Percentiles rank a stretch among this genome's conserved stretches.
Conservation (phyloP, 1,140 invertebrate genomes). For the Habropoda laboriosa region DNA sequence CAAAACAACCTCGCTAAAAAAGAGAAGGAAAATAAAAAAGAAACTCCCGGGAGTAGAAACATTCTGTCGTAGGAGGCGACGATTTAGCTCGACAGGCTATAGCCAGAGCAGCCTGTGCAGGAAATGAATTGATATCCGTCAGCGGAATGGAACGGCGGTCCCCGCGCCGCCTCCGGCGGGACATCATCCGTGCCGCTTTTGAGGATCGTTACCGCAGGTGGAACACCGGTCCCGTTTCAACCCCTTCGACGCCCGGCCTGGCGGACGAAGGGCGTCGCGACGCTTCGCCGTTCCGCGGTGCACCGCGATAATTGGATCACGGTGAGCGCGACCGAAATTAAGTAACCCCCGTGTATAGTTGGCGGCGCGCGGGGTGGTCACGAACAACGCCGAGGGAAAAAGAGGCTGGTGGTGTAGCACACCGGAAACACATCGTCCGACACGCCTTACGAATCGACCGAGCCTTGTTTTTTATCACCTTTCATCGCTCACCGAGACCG, state of each 20-base stretch:
- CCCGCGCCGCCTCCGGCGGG: constrained; percentile 5
- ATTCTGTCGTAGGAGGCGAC: neutral
- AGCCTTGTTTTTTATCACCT: neutral
- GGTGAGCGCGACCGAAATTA: constrained; percentile 58
- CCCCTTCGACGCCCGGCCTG: constrained; percentile 30
- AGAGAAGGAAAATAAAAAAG: neutral
- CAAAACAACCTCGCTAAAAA: too few relatives aligned
- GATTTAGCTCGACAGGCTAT: neutral
- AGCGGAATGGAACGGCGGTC: constrained; percentile 28
- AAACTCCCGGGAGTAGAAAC: neutral
- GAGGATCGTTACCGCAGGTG: constrained; percentile 52
- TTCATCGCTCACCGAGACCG: too few relatives aligned
- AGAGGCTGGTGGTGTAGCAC: constrained; percentile 6
- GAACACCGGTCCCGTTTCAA: neutral
- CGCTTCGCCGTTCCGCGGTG: constrained; percentile 49
- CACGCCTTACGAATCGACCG: neutral
- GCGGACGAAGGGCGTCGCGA: neutral
- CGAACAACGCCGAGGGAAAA: constrained; percentile 20
- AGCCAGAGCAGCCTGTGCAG: too few relatives aligned
- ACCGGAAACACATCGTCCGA: constrained; percentile 8
- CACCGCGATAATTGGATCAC: constrained; percentile 64
- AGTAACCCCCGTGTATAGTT: constrained; percentile 52
- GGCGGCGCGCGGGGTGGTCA: too few relatives aligned
- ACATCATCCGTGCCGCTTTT: constrained; percentile 52
- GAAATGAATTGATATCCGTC: constrained; percentile 62